Evolutionary conservation across 64 coral and sea anemone species (phyloP).

Genomic region (Actinia equina): DNA sequence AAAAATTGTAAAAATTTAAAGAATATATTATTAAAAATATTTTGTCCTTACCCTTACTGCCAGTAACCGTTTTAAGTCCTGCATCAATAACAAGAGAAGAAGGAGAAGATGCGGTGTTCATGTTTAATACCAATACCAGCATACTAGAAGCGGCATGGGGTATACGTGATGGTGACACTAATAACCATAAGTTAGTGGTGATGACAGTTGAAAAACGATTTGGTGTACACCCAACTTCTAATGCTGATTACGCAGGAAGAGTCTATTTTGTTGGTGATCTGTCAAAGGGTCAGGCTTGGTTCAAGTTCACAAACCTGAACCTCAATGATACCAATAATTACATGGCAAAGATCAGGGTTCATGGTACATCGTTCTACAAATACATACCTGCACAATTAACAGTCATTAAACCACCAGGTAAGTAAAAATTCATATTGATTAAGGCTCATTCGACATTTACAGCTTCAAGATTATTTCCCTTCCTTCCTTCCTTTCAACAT

Average conservation of each 20-base stretch:
- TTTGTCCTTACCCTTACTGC: not conserved
- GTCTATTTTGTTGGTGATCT: not conserved
- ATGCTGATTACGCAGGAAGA: too few species aligned
- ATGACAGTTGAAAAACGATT: not conserved
- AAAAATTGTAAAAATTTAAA: too few species aligned
- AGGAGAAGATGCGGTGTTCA: not conserved
- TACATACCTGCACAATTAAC: too few species aligned
- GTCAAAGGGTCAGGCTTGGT: not conserved
- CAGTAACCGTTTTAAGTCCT: not conserved
- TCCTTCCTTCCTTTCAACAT: too few species aligned
- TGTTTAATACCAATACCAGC: not conserved
- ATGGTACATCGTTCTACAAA: too few species aligned
- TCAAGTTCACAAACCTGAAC: not conserved
- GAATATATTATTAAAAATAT: too few species aligned
- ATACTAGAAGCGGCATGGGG: not conserved
- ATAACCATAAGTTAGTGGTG: not conserved
- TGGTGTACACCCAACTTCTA: not conserved
- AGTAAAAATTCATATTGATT: too few species aligned
- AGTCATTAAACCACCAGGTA: too few species aligned
- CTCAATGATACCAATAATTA: not conserved
- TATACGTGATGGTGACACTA: not conserved
- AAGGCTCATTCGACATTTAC: too few species aligned
- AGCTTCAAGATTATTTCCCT: too few species aligned
- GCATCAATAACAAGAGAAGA: not conserved
- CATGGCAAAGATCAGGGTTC: not conserved